Evolutionary conservation across 2,113 vertebrate genomes (phyloP), one percentile per base, ranked within the genome.

Genomic region (Mormyrus lacerda): DNA sequence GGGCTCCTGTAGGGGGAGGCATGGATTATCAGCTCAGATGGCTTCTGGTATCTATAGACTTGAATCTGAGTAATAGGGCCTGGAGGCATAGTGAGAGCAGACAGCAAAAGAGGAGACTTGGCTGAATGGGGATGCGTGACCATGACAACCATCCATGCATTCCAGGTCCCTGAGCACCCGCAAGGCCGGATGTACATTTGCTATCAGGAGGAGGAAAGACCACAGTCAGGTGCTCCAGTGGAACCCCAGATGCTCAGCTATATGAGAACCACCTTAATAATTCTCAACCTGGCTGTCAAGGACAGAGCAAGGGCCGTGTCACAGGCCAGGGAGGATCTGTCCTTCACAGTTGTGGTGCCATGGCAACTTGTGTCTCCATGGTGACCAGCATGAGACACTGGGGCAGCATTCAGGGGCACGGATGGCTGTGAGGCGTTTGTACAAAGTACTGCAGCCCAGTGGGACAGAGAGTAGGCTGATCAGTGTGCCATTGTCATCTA

Each of bases 371-470:
- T 79, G 42, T 79, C 73, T 42, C 73, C 35, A 79, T 79, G 73
- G 73, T 79, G 73, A 79, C 73, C 35, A 79, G 73, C 61, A 69
- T 42, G 73, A 79, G 73, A 79, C 35, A n/a, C 73, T 79, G 73
- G 35, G 35, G 73, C 73, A 79, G 73, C 73, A 0, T 35, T 39
- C 15, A 15, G 35, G 73, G 35, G 17, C 31, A 15, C 35, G 17
- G 35, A 35, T 79, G 73, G 73, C 31, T 19, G 17, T 79, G 73
- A 76, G 69, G 15, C 35, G 15, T 76, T 76, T 76, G 69, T 35
- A 39, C 1, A 76, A 31, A 76, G 35, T 42, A 19, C 73, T 17
- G 35, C 31, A 19, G 6, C 73, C 73, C 35, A 19, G 73, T 39
- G 73, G 73, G 73, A 79, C 73, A 79, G 31, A 79, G 15, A 42